Percentiles rank a stretch among this genome's conserved stretches.
Evolutionary conservation across 2,888 invertebrate genomes (phyloP).

Genomic region (Pherbina coryleti): DNA sequence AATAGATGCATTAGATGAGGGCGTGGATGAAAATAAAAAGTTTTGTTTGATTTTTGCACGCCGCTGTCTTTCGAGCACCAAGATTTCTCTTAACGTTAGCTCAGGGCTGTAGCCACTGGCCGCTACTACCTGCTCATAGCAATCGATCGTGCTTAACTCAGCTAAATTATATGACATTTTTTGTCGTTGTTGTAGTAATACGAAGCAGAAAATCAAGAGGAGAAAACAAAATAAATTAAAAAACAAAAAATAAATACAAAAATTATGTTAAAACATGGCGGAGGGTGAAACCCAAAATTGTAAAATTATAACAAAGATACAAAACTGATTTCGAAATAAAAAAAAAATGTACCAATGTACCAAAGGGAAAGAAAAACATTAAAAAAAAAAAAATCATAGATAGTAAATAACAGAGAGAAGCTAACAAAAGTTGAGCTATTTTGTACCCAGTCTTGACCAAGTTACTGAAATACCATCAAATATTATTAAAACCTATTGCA

Average conservation of each 20-base stretch:
- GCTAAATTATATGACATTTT: slow-evolving; percentile 51
- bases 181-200: slow-evolving; percentile 43
- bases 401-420: not conserved
- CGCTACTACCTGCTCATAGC: slow-evolving; percentile 49
- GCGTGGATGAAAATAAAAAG: slow-evolving; percentile 66
- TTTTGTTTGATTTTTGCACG: slow-evolving; percentile 65
- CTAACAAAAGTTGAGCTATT: too few species aligned
- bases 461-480: too few species aligned
- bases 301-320: slow-evolving; percentile 30
- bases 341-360: slow-evolving; percentile 30
- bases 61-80: slow-evolving; percentile 63
- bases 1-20: slow-evolving; percentile 59
- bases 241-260: slow-evolving; percentile 29
- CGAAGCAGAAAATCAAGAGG: slow-evolving; percentile 45
- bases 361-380: not conserved
- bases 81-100: slow-evolving; percentile 61
- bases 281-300: not conserved
- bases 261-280: not conserved
- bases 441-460: too few species aligned
- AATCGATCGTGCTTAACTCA: slow-evolving; percentile 61
- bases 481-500: too few species aligned
- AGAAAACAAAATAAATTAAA: slow-evolving; percentile 38
- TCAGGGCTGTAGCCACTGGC: slow-evolving; percentile 38
- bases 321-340: slow-evolving; percentile 27
- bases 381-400: not conserved